Percentiles rank a stretch among this genome's conserved stretches.
phyloP scores from a whole-genome alignment of 1,140 invertebrate genomes.

The Drosophila saltans region DNA sequence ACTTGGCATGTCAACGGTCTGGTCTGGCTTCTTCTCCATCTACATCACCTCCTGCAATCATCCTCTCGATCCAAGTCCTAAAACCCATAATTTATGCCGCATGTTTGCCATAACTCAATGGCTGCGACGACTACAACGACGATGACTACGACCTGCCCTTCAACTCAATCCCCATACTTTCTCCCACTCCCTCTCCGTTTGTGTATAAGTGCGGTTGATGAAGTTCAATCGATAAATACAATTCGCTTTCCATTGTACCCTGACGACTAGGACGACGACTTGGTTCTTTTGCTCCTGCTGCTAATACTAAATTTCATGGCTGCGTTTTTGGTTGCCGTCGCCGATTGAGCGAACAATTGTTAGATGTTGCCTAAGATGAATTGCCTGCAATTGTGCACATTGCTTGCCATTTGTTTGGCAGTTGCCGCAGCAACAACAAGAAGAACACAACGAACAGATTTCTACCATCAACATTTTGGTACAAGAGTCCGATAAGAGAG shows the following conservation, averaged over 20 bases:
- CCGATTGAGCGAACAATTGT: slow-evolving; percentile 74
- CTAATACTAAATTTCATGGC: slow-evolving; percentile 15
- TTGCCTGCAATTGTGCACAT: slow-evolving; percentile 79
- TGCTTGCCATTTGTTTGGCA: slow-evolving; percentile 68
- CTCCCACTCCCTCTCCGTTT: not conserved
- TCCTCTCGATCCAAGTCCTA: slow-evolving; percentile 35
- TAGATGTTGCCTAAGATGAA: slow-evolving; percentile 68
- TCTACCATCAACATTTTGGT: slow-evolving; percentile 16
- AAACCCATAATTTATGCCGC: slow-evolving; percentile 77
- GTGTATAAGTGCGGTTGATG: slow-evolving; percentile 49
- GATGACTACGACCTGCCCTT: slow-evolving; percentile 28
- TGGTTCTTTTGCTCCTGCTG: slow-evolving; percentile 18
- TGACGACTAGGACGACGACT: not conserved
- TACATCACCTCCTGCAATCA: slow-evolving; percentile 26
- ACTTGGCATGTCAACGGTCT: slow-evolving; percentile 75
- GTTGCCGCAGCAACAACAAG: not conserved
- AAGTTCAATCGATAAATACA: slow-evolving; percentile 69
- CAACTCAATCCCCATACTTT: slow-evolving; percentile 16
- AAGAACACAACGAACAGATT: slow-evolving; percentile 16
- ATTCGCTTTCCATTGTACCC: slow-evolving; percentile 25
- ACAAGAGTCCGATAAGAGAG: slow-evolving; percentile 25
- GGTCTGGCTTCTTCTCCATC: slow-evolving; percentile 24
- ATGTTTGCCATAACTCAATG: slow-evolving; percentile 81
- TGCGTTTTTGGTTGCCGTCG: slow-evolving; percentile 59
- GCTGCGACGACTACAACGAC: slow-evolving; percentile 47